These are phyloP conservation scores for Trichoplusia ni DNA, from an alignment of 1,140 invertebrate species.

Conservation along the genomic window DNA sequence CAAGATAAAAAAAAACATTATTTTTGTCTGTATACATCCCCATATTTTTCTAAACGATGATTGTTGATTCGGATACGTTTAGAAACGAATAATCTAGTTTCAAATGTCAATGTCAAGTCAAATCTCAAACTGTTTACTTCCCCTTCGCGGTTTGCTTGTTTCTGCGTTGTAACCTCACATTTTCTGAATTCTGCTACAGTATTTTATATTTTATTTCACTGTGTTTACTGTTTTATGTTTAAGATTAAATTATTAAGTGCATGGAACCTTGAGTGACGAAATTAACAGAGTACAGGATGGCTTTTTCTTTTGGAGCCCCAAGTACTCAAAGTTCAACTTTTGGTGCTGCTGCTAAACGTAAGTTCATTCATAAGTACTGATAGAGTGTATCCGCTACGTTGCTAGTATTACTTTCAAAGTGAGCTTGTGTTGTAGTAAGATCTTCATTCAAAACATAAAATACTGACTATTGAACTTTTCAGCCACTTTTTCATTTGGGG, in stretches of 20 bases:
- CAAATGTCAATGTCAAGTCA: background rate
- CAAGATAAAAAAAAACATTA: too few species aligned
- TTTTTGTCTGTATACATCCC: too few species aligned
- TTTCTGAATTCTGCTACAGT: too few species aligned
- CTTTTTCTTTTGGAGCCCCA: conserved; percentile 69
- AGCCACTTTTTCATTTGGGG: conserved; percentile 71
- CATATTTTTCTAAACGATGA: too few species aligned
- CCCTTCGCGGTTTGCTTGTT: background rate
- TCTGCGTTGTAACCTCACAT: background rate
- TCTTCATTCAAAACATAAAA: background rate
- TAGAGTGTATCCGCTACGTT: background rate
- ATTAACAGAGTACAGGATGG: conserved; percentile 45
- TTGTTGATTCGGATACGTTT: too few species aligned
- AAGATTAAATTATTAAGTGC: too few species aligned
- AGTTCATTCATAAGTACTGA: conserved; percentile 31
- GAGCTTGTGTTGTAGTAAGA: background rate
- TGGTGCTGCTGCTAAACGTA: conserved; percentile 72
- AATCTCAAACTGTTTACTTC: background rate
- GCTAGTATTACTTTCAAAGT: background rate
- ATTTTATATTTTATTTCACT: too few species aligned
- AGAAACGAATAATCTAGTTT: too few species aligned
- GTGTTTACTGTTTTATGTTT: background rate
- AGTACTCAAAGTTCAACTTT: conserved; percentile 62
- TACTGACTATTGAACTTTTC: conserved; percentile 29
- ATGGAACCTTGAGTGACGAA: background rate